phyloP scores from a whole-genome alignment of 2,888 invertebrate genomes.

The Zaprionus lineosus region DNA sequence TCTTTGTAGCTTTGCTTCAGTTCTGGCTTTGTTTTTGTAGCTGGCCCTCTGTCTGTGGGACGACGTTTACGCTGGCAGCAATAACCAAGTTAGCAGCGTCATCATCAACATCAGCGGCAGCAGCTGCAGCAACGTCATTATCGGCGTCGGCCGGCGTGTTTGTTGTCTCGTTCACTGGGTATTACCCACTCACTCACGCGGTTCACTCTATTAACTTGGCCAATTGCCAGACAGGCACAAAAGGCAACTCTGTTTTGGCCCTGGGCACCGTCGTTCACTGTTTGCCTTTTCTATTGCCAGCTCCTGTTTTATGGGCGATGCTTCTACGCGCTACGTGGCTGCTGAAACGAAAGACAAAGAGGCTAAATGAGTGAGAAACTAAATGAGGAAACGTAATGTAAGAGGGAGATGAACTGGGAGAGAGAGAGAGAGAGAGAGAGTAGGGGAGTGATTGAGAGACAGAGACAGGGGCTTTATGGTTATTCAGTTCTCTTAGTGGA shows the following conservation, averaged over 20 bases:
- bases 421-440: neutral
- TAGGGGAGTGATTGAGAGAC: slow-evolving; percentile 1
- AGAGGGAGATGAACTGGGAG: neutral
- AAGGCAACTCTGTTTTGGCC: slow-evolving; percentile 49
- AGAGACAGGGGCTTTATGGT: slow-evolving; percentile 15
- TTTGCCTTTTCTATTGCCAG: slow-evolving; percentile 54
- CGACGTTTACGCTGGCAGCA: slow-evolving; percentile 63
- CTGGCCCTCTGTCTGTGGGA: slow-evolving; percentile 16
- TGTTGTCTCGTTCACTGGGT: no score
- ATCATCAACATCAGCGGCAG: slow-evolving; percentile 63
- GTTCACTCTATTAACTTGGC: slow-evolving; percentile 78
- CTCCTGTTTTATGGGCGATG: slow-evolving; percentile 43
- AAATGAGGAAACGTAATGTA: no score
- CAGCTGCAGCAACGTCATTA: slow-evolving; percentile 67
- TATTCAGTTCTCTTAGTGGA: slow-evolving; percentile 62
- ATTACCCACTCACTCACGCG: no score
- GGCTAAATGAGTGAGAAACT: neutral
- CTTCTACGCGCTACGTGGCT: slow-evolving; percentile 28
- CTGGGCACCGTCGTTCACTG: slow-evolving; percentile 37
- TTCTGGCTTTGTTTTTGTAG: neutral
- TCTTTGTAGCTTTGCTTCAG: slow-evolving; percentile 18
- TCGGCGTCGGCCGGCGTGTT: slow-evolving; percentile 38
- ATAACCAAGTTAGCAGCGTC: slow-evolving; percentile 75
- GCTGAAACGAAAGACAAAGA: slow-evolving; percentile 45
- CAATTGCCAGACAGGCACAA: slow-evolving; percentile 72